Base-by-base conservation (phyloP, 2,888 invertebrate genomes). In the Bembecia ichneumoniformis region DNA sequence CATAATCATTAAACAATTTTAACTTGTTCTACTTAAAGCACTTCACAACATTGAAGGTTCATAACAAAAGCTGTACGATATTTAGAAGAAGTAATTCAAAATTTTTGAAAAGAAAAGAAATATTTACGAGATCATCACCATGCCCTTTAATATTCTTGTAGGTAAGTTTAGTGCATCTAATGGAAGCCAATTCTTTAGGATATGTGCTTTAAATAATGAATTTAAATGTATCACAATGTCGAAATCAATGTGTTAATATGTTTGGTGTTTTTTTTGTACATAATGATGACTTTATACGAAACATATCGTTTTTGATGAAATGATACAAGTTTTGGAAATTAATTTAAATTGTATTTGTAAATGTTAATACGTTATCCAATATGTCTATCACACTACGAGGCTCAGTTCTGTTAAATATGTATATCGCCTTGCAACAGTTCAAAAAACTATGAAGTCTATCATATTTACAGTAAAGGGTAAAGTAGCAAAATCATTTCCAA, bases 181-280 rank as follows among this genome's bases (percentile, higher is more conserved):
- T 66, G 74, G 74, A 82, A 81, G 82, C 78, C 77, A 81, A 81
- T 77, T 78, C 70, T 79, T 78, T 73, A 77, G 74, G 73, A 55
- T 64, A 59, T 55, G 74, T 77, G 74, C 73, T 15, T 14, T 16
- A 10, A 44, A 44, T 15, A 15, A 14, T 15, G 15, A 44, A 44
- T 44, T 44, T 44, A 13, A 17, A 11, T 44, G 17, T 15, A 11
- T 17, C 11, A 15, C 7, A 9, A 28, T 9, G 28, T 28, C 9
- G 28, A 28, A 28, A 28, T 28, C 28, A 28, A 28, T 28, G 28
- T 28, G 28, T 28, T 28, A 28, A 28, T 28, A 5, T 28, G 28
- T 28, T 28, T 28, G 28, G 28, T 28, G 28, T 28, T 28, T 28
- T 9, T 28, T 28, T 28, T n/a, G n/a, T n/a, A n/a, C n/a, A 28